Conservation (phyloP, 2,113 vertebrate genomes). For the Suncus etruscus region DNA sequence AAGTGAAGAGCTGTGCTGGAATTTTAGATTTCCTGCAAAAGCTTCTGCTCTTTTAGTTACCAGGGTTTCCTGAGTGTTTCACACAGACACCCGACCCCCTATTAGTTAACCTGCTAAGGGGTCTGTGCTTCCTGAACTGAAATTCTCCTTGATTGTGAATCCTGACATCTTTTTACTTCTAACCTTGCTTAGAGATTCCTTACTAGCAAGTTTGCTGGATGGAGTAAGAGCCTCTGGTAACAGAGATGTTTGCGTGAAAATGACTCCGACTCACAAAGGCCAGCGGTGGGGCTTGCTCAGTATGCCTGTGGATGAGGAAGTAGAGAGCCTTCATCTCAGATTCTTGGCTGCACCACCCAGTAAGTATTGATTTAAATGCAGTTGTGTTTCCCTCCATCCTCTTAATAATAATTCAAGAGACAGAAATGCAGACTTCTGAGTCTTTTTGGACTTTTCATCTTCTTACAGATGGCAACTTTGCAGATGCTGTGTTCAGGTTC, state of each 20-base stretch:
- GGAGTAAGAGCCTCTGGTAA: slow-evolving; percentile 98
- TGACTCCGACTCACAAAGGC: slow-evolving; percentile 95
- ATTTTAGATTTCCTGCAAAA: not conserved
- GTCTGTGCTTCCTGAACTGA: not conserved
- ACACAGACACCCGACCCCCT: too few relatives aligned
- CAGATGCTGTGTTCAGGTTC: slow-evolving; percentile 98
- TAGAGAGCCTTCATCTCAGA: slow-evolving; percentile 97
- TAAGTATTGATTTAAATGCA: slow-evolving; percentile 85
- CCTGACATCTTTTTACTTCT: slow-evolving; percentile 57
- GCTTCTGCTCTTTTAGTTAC: not conserved
- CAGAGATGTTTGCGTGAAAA: slow-evolving; percentile 98
- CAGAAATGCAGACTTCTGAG: not conserved
- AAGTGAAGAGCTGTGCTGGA: not conserved
- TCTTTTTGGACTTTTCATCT: slow-evolving; percentile 63
- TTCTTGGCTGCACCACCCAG: slow-evolving; percentile 97
- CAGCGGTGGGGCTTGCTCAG: slow-evolving; percentile 98
- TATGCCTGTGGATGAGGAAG: slow-evolving; percentile 99
- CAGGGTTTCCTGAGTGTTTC: not conserved
- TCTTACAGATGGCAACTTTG: slow-evolving; percentile 95
- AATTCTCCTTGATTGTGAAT: not conserved
- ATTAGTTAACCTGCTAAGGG: not conserved
- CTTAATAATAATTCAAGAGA: slow-evolving; percentile 1
- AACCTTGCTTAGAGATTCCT: slow-evolving; percentile 91
- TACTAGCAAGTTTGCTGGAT: slow-evolving; percentile 97
- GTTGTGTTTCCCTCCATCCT: not conserved